A percentile compares a stretch with the other conserved stretches of the same genome.
Conservation (phyloP, 2,113 vertebrate species). For the Nyctibius bracteatus region DNA sequence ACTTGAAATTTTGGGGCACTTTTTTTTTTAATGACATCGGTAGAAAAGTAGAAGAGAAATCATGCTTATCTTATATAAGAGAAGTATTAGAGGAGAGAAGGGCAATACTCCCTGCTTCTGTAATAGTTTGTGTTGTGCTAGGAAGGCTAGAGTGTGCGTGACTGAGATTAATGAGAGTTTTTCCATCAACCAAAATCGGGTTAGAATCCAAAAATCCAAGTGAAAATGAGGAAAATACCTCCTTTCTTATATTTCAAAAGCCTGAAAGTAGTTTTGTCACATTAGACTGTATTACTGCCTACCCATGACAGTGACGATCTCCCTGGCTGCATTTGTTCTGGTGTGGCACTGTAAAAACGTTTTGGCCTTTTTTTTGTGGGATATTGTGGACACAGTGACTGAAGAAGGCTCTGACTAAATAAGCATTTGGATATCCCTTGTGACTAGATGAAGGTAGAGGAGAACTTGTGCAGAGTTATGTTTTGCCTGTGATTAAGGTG, state of each 20-base stretch:
- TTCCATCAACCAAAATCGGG: not conserved
- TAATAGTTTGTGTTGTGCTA: not conserved
- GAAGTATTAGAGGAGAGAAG: not conserved
- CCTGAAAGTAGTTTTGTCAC: not conserved
- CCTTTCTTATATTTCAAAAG: constrained; percentile 6
- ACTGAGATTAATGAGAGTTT: not conserved
- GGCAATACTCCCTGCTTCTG: not conserved
- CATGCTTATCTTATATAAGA: not conserved
- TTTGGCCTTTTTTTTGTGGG: not conserved
- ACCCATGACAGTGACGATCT: not conserved
- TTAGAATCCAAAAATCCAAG: not conserved
- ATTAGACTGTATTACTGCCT: not conserved
- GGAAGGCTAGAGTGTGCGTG: not conserved
- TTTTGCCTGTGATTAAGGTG: not conserved
- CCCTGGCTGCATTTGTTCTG: not conserved
- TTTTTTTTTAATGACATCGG: not conserved
- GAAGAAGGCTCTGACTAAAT: not conserved
- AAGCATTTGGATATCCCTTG: not conserved
- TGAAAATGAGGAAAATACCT: not conserved
- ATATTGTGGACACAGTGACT: not conserved
- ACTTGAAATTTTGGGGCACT: not conserved
- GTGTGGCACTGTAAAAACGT: not conserved
- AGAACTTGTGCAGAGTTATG: not conserved
- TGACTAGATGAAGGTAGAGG: not conserved
- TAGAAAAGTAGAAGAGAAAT: not conserved